A percentile compares a stretch with the other conserved stretches of the same genome.
Evolutionary conservation across 2,797 vertebrate species (phyloP).

Genomic region (Petrocephalus sullivani): DNA sequence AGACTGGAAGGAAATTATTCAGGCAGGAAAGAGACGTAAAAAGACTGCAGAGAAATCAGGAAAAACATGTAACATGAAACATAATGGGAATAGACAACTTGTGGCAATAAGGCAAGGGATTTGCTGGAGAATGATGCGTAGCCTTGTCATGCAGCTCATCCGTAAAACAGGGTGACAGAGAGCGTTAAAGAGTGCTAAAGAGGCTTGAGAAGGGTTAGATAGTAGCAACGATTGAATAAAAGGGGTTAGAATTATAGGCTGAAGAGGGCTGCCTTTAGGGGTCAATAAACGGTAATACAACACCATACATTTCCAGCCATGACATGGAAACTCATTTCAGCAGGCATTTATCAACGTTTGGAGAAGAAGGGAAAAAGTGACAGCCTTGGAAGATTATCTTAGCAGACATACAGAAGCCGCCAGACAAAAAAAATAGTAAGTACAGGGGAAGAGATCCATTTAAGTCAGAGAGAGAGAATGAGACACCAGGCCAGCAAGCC

Average conservation of each 20-base stretch:
- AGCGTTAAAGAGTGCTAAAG: neutral
- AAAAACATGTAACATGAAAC: neutral
- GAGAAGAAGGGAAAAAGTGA: neutral
- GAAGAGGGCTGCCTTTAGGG: neutral
- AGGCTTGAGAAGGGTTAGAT: neutral
- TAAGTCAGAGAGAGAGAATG: neutral
- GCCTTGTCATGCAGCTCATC: neutral
- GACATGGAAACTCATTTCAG: neutral
- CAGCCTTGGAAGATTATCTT: neutral
- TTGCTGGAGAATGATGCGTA: neutral
- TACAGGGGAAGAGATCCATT: neutral
- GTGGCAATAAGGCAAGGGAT: neutral
- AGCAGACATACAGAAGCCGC: constrained; percentile 4
- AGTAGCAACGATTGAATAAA: neutral
- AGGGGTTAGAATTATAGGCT: neutral
- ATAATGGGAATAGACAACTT: neutral
- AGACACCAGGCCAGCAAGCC: neutral
- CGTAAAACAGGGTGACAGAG: neutral
- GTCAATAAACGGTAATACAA: neutral
- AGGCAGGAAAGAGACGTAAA: neutral
- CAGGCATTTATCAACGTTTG: neutral
- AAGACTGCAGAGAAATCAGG: neutral
- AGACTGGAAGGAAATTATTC: neutral
- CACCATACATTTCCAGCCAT: neutral
- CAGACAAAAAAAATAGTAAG: neutral